Evolutionary conservation across 2,113 vertebrate genomes (phyloP).

Genomic region (Gallinago undulata): DNA sequence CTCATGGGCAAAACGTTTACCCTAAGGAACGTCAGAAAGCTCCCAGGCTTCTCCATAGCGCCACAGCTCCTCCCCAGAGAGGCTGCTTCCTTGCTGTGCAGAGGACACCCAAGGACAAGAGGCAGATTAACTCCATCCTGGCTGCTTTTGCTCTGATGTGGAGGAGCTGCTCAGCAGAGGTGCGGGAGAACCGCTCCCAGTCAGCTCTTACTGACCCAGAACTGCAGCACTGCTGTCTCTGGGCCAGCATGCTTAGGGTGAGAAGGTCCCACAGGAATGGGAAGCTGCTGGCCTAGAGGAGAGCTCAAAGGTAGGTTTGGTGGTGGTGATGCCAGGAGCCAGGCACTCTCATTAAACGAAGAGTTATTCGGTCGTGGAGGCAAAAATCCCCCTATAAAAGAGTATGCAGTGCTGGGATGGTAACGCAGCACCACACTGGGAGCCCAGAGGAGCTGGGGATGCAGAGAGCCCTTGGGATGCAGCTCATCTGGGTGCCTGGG

Average conservation of each 20-base stretch:
- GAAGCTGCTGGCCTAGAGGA: background rate
- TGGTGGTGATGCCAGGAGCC: background rate
- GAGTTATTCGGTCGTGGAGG: background rate
- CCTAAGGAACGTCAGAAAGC: background rate
- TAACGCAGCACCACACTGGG: background rate
- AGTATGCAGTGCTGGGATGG: background rate
- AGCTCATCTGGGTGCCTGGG: background rate
- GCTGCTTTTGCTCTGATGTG: background rate
- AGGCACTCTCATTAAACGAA: background rate
- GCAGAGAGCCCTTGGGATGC: background rate
- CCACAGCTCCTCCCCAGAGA: background rate
- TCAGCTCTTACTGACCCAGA: background rate
- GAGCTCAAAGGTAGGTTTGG: background rate
- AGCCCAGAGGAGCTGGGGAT: background rate
- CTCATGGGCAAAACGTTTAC: background rate
- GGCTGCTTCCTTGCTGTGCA: background rate
- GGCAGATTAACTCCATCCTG: background rate
- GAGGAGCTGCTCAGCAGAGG: background rate
- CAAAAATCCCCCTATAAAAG: background rate
- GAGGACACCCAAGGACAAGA: background rate
- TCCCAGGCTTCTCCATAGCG: background rate
- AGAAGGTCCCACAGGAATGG: background rate
- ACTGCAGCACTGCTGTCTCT: background rate
- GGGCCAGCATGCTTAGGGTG: background rate
- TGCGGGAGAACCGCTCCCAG: background rate